These are phyloP conservation scores for Aethes cnicana DNA, from an alignment of 2,888 invertebrate genomes.

Conservation along the genomic window DNA sequence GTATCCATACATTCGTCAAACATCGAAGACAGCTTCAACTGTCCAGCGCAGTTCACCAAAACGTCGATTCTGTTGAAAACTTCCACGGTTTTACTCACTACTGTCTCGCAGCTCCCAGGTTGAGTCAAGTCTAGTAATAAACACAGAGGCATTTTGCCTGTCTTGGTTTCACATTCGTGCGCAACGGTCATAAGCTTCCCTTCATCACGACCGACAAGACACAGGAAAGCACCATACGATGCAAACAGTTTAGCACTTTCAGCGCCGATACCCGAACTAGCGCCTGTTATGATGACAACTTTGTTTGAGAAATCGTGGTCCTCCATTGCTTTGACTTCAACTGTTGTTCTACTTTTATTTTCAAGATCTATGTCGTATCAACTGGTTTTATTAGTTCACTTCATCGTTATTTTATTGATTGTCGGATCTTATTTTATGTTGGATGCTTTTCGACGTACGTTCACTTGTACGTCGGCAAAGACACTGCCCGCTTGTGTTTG, in stretches of 20 bases:
- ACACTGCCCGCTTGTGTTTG: no score
- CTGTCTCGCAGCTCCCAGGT: slow-evolving; percentile 46
- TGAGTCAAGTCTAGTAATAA: slow-evolving; percentile 45
- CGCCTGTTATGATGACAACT: slow-evolving; percentile 57
- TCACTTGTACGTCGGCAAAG: no score
- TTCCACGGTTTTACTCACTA: slow-evolving; percentile 48
- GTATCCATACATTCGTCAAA: slow-evolving; percentile 47
- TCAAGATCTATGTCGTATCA: not conserved
- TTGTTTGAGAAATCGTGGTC: slow-evolving; percentile 48
- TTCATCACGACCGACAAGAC: slow-evolving; percentile 50
- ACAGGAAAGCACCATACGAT: slow-evolving; percentile 45
- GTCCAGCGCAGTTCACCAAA: slow-evolving; percentile 53
- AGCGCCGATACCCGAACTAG: slow-evolving; percentile 58
- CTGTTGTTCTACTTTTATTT: not conserved
- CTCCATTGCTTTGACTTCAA: no score
- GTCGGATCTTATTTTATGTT: no score
- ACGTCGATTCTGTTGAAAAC: slow-evolving; percentile 51
- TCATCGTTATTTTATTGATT: no score
- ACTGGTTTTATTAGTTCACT: not conserved
- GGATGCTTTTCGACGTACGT: no score
- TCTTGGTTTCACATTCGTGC: slow-evolving; percentile 41
- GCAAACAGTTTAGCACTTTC: slow-evolving; percentile 50
- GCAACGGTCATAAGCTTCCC: slow-evolving; percentile 43
- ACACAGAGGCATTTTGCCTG: slow-evolving; percentile 40
- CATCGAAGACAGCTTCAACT: slow-evolving; percentile 43